A percentile compares a stretch with the other conserved stretches of the same genome.
phyloP scores from a whole-genome alignment of 2,888 invertebrate species.

The Acleris literana region DNA sequence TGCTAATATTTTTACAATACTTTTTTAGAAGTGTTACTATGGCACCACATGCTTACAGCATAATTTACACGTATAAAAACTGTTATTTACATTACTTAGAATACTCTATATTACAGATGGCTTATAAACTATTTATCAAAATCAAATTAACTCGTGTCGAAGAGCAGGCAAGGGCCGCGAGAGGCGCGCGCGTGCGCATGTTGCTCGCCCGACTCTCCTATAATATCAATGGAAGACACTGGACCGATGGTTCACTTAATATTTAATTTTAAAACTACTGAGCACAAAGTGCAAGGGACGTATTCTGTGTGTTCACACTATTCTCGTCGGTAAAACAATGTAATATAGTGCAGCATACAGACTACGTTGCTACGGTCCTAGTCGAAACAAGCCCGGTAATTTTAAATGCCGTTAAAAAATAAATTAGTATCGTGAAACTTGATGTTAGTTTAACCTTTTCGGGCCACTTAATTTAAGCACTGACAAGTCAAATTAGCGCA shows the following conservation, averaged over 20 bases:
- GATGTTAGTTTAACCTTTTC: too few relatives aligned
- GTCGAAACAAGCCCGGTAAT: too few relatives aligned
- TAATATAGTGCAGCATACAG: background rate
- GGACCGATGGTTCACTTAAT: constrained; percentile 40
- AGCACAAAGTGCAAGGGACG: constrained; percentile 22
- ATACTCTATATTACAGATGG: constrained; percentile 54
- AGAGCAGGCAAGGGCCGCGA: constrained; percentile 7
- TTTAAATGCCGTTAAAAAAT: too few relatives aligned
- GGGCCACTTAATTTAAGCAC: too few relatives aligned
- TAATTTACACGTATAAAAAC: constrained; percentile 57
- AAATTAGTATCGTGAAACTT: too few relatives aligned
- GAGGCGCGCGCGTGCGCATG: background rate
- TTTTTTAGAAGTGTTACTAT: constrained; percentile 74
- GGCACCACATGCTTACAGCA: constrained; percentile 82
- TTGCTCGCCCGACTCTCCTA: constrained; percentile 20
- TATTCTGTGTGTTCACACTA: constrained; percentile 7
- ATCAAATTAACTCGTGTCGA: constrained; percentile 36
- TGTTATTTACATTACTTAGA: constrained; percentile 45
- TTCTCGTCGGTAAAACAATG: background rate
- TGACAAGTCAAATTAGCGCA: too few relatives aligned
- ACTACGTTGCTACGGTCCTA: too few relatives aligned
- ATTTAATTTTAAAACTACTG: constrained; percentile 22
- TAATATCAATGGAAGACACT: constrained; percentile 46
- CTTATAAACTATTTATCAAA: constrained; percentile 41
- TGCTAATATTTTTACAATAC: constrained; percentile 52